Base-by-base conservation (phyloP, 2,797 vertebrate species). In the Decapterus maruadsi region DNA sequence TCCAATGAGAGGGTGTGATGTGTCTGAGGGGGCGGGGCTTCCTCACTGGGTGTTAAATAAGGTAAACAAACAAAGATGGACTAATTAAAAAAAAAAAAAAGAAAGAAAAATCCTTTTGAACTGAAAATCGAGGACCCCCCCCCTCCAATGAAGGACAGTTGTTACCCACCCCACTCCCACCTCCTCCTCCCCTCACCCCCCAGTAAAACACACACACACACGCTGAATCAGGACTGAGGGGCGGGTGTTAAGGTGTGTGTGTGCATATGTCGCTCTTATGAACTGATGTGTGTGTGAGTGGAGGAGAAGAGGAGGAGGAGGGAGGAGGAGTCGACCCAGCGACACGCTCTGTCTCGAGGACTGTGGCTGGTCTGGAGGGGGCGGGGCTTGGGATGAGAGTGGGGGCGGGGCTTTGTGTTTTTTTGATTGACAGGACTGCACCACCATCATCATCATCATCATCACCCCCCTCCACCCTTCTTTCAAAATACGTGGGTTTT, bases 321-420 rank as follows among this genome's bases (percentile, higher is more conserved):
- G 40, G 29, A 36, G 57, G 68, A 77, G 3, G 79, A 40, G 38
- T 9, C 38, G 83, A 81, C 61, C 29, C 72, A 79, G 54, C 64
- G 13, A 66, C 76, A 85, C 53, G 75, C 66, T 84, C 60, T 72
- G 68, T 82, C 70, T 96, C 94, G 95, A 96, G 96, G 97, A 98
- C 97, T 97, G 46, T 95, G 95, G 95, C 81, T 67, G 94, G 96
- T 97, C 95, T 95, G 95, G 81, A 83, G 51, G 95, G 95, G 96
- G 91, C 90, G 93, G 93, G 95, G 94, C 95, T 26, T 94, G 88
- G 71, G 63, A 94, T 78, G 38, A 71, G 20, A 51, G 66, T 26
- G 26, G 26, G 96, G 91, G 85, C 88, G 91, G 88, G 92, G 85
- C 79, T 81, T 85, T 85, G 67, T 87, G 45, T 26, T 26, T 26